These are phyloP conservation scores for Temnothorax nylanderi DNA, from an alignment of 1,140 invertebrate genomes.

Conservation along the genomic window DNA sequence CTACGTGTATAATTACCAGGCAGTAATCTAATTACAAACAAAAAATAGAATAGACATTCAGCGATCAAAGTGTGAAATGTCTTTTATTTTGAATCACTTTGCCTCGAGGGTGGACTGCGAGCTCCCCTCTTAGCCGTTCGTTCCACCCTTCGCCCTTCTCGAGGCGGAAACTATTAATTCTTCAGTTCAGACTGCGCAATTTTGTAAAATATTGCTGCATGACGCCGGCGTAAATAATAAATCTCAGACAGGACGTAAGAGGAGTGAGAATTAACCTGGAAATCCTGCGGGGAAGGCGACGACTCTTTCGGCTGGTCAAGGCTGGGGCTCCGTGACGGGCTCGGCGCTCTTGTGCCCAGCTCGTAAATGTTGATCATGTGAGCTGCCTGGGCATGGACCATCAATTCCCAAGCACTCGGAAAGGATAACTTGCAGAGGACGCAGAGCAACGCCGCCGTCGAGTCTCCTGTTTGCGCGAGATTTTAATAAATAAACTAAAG, in stretches of 20 bases:
- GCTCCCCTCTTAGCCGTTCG: not conserved
- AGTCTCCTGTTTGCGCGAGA: slow-evolving; percentile 77
- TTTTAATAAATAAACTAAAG: slow-evolving; percentile 31
- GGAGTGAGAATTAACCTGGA: slow-evolving; percentile 64
- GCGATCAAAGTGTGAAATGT: not conserved
- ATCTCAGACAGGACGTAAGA: slow-evolving; percentile 11
- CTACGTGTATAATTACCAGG: not conserved
- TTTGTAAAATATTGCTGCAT: slow-evolving; percentile 48
- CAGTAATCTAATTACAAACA: not conserved
- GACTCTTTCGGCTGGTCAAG: slow-evolving; percentile 77
- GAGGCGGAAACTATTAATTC: slow-evolving; percentile 44
- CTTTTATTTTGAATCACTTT: slow-evolving; percentile 6
- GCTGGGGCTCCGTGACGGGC: slow-evolving; percentile 78
- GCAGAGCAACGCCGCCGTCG: slow-evolving; percentile 88
- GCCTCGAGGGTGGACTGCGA: not conserved
- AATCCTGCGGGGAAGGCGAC: slow-evolving; percentile 79
- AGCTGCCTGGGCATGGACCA: slow-evolving; percentile 92
- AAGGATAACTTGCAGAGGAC: slow-evolving; percentile 93
- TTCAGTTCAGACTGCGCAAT: slow-evolving; percentile 41
- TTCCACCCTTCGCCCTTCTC: not conserved
- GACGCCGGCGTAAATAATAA: slow-evolving; percentile 47
- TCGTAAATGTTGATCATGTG: slow-evolving; percentile 94
- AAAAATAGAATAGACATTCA: not conserved
- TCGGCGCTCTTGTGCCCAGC: slow-evolving; percentile 86
- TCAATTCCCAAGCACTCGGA: slow-evolving; percentile 91